A percentile compares a stretch with the other conserved stretches of the same genome.
These are phyloP conservation scores for Danio albolineatus DNA, from an alignment of 2,797 vertebrate species.

Conservation along the genomic window DNA sequence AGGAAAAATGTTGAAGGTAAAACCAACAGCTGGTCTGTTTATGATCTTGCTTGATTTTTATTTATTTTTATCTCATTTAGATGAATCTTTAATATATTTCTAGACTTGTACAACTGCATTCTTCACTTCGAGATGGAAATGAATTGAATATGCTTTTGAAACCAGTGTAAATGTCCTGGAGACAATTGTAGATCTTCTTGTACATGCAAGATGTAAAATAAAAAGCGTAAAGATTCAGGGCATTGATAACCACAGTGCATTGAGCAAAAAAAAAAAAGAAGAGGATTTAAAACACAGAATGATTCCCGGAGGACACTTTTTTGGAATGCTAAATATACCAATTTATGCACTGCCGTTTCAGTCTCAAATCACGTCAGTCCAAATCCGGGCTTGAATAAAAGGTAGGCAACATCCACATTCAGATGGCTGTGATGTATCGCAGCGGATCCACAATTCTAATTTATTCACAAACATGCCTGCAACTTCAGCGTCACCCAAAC, in stretches of 20 bases:
- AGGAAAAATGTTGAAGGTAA: neutral
- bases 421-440: neutral
- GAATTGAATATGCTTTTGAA: conserved; percentile 47
- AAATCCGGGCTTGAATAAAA: conserved; percentile 29
- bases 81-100: neutral
- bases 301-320: conserved; percentile 23
- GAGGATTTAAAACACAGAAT: conserved; percentile 20
- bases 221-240: conserved; percentile 32
- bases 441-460: conserved; percentile 15
- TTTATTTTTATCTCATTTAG: neutral
- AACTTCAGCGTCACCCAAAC: neutral
- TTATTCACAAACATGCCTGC: conserved; percentile 31
- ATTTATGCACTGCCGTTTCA: conserved; percentile 23
- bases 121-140: neutral
- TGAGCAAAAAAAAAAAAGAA: neutral
- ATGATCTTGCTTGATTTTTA: neutral
- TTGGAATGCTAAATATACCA: conserved; percentile 28
- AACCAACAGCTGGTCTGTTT: neutral
- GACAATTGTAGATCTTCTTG: conserved; percentile 19
- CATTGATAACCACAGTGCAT: conserved; percentile 26
- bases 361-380: conserved; percentile 26
- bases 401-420: neutral
- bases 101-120: neutral
- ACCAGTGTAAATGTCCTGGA: conserved; percentile 65
- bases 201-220: conserved; percentile 23